These are phyloP conservation scores for Synaphobranchus kaupii DNA, from an alignment of 2,797 vertebrate genomes.

Conservation along the genomic window DNA sequence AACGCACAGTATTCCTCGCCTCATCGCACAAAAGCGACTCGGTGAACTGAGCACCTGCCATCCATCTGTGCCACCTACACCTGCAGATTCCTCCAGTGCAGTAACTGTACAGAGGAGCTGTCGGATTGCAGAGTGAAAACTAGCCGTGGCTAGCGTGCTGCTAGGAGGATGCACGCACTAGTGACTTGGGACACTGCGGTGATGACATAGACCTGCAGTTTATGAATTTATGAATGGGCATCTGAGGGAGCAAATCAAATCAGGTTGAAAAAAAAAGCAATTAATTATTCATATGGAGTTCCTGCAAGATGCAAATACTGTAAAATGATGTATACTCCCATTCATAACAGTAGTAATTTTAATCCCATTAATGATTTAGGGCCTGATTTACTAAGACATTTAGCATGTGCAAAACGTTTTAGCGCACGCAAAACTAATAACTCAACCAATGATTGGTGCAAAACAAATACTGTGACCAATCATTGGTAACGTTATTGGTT, in stretches of 20 bases:
- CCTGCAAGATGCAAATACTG: not conserved
- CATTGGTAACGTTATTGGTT: too few species aligned
- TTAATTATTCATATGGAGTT: not conserved
- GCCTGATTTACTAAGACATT: too few species aligned
- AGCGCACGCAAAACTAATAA: too few species aligned
- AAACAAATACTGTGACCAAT: too few species aligned
- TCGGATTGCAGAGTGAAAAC: not conserved
- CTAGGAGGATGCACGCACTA: not conserved
- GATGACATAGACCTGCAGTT: not conserved
- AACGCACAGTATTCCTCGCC: not conserved
- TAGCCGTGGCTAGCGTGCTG: not conserved
- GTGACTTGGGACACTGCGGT: not conserved
- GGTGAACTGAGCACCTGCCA: not conserved
- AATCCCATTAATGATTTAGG: not conserved
- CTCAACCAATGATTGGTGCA: too few species aligned
- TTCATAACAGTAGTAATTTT: not conserved
- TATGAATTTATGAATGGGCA: not conserved
- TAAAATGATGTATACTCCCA: not conserved
- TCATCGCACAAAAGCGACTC: not conserved
- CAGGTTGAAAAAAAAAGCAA: not conserved
- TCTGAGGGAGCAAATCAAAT: not conserved
- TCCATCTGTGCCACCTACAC: not conserved
- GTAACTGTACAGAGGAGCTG: not conserved
- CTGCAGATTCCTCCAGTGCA: not conserved
- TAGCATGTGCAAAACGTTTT: too few species aligned